phyloP scores from a whole-genome alignment of 2,888 invertebrate genomes.

The Cerastis rubricosa region DNA sequence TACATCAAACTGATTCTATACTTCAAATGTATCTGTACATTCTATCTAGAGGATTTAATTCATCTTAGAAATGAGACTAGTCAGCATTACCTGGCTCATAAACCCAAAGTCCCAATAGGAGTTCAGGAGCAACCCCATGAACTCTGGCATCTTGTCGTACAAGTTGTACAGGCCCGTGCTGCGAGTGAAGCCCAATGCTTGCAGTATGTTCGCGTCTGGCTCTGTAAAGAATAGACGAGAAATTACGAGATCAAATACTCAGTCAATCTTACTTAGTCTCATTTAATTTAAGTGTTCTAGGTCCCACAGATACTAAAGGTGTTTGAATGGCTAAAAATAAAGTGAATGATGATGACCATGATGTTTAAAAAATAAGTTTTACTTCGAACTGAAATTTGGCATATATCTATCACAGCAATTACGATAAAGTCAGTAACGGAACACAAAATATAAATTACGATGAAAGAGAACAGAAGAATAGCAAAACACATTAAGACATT shows the following conservation, averaged over 20 bases:
- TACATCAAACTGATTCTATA: not conserved
- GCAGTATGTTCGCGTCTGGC: slow-evolving; percentile 79
- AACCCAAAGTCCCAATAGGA: slow-evolving; percentile 88
- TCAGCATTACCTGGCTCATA: slow-evolving; percentile 83
- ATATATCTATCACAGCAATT: not conserved
- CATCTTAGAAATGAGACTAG: not conserved
- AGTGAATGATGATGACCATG: not conserved
- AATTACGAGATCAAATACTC: not conserved
- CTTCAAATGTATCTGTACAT: not conserved
- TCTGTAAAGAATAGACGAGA: slow-evolving; percentile 70
- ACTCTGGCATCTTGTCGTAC: slow-evolving; percentile 84
- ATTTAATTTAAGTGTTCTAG: not conserved
- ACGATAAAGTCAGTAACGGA: not conserved
- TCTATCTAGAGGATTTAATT: not conserved
- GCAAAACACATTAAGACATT: slow-evolving; percentile 17
- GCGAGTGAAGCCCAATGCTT: slow-evolving; percentile 85
- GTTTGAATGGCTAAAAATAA: not conserved
- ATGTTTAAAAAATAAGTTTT: not conserved
- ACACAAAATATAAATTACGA: not conserved
- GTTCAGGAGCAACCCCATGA: slow-evolving; percentile 83
- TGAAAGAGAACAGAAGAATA: not conserved
- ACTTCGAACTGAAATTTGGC: not conserved
- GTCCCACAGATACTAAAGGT: not conserved
- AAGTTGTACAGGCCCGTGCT: slow-evolving; percentile 82
- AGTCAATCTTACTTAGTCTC: not conserved